Evolutionary conservation across 2,797 vertebrate genomes (phyloP).

Genomic region (Amazona ochrocephala): DNA sequence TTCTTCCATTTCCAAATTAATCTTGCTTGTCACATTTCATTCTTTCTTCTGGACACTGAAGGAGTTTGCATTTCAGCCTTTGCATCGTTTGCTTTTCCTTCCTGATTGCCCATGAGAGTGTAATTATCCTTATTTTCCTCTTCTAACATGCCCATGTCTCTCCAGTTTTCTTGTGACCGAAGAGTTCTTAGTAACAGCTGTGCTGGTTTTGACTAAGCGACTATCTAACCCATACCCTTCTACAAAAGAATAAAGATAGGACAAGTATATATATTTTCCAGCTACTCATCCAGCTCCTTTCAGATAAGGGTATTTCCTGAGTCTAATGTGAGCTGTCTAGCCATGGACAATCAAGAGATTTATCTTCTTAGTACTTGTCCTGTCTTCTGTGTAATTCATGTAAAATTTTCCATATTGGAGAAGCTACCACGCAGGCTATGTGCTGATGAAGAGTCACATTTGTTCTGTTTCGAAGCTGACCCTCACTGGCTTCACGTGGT

Average conservation of each 20-base stretch:
- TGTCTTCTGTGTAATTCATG: neutral
- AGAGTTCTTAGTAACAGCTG: slow-evolving; percentile 7
- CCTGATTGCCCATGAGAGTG: neutral
- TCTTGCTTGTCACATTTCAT: neutral
- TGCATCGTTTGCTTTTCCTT: slow-evolving; percentile 19
- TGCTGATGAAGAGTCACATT: neutral
- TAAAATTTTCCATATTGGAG: neutral
- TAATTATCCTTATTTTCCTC: slow-evolving; percentile 5
- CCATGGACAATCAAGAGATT: neutral
- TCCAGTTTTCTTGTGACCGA: neutral
- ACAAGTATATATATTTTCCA: neutral
- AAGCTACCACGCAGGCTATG: neutral
- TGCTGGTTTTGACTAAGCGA: slow-evolving; percentile 32
- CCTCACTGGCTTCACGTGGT: neutral
- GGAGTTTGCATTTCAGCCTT: neutral
- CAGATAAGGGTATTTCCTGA: neutral
- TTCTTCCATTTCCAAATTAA: neutral
- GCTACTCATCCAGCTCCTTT: neutral
- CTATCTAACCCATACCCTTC: neutral
- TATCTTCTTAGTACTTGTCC: neutral
- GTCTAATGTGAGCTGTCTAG: neutral
- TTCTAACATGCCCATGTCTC: neutral
- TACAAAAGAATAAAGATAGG: neutral
- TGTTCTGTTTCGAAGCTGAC: neutral
- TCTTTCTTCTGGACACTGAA: neutral